Conservation (phyloP, 2,113 vertebrate species). For the Callithrix jacchus region DNA sequence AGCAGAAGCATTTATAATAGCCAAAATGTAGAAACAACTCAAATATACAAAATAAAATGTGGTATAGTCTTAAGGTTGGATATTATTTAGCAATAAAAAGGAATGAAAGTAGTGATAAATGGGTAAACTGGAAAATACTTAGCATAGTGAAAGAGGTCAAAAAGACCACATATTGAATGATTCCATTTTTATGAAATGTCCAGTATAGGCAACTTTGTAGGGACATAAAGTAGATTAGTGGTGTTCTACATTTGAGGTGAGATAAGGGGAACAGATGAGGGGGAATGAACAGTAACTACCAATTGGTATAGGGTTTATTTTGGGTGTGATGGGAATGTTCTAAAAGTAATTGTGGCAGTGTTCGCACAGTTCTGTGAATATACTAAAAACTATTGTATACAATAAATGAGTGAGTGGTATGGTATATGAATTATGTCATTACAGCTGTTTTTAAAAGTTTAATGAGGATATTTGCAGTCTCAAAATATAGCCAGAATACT, state of each 20-base stretch:
- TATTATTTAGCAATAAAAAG: slow-evolving; percentile 14
- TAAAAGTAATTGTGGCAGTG: neutral
- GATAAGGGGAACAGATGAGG: neutral
- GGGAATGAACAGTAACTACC: neutral
- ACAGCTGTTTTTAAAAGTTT: neutral
- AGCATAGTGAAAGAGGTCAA: neutral
- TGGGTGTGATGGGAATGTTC: neutral
- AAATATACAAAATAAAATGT: neutral
- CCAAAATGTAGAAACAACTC: neutral
- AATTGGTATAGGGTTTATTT: neutral
- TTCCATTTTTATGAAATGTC: neutral
- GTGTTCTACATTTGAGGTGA: neutral
- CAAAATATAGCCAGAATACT: slow-evolving; percentile 1
- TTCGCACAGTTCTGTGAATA: neutral
- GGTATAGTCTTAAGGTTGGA: neutral
- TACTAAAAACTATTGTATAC: neutral
- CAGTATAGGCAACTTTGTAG: neutral
- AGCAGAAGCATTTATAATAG: neutral
- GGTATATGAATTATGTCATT: neutral
- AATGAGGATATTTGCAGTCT: neutral
- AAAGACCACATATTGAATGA: neutral
- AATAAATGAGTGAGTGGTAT: neutral
- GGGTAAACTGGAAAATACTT: neutral
- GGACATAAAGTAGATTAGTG: neutral
- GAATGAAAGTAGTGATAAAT: neutral